Evolutionary conservation across 2,113 vertebrate genomes (phyloP).

Genomic region (Girardinichthys multiradiatus): DNA sequence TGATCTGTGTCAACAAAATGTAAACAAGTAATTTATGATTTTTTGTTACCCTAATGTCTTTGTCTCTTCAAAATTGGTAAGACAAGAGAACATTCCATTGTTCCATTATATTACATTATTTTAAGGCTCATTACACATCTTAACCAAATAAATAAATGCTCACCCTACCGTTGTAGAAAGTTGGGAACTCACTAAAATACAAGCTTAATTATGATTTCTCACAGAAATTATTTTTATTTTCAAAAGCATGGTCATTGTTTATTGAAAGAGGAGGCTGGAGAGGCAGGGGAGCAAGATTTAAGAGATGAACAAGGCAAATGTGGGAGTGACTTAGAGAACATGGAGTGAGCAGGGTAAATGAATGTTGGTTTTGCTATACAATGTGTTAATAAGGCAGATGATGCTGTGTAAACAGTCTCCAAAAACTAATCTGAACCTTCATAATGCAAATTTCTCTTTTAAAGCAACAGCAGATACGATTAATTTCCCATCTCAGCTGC

Average conservation of each 20-base stretch:
- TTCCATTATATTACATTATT: background rate
- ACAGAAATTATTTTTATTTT: background rate
- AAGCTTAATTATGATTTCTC: background rate
- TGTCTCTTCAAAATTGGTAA: background rate
- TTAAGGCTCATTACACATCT: background rate
- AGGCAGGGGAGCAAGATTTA: background rate
- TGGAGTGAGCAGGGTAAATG: background rate
- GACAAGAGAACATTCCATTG: background rate
- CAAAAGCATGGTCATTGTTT: background rate
- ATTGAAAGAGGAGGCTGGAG: background rate
- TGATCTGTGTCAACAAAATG: background rate
- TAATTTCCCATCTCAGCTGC: background rate
- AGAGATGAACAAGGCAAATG: background rate
- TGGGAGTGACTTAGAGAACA: background rate
- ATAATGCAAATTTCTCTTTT: background rate
- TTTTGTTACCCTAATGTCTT: background rate
- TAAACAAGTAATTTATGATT: background rate
- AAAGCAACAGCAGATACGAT: conserved; percentile 1
- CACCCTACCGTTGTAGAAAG: background rate
- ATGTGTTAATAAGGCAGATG: background rate
- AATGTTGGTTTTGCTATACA: background rate
- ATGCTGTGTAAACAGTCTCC: background rate
- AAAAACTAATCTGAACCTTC: conserved; percentile 1
- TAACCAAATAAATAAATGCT: background rate
- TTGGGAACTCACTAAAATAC: background rate